Conservation (phyloP, 2,888 invertebrate genomes). For the Eulithis testata region DNA sequence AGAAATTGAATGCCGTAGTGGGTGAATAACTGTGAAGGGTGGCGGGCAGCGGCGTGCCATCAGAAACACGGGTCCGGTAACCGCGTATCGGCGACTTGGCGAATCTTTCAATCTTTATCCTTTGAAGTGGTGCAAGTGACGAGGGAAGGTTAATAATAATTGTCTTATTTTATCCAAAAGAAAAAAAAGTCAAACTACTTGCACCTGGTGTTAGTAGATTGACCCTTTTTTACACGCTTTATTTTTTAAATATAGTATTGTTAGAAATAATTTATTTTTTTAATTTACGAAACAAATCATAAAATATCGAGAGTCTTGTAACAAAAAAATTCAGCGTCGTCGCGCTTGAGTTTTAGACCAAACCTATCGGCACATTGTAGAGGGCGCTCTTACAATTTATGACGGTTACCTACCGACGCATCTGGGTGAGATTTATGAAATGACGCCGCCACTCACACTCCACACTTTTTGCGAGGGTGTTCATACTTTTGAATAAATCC, state of each 20-base stretch:
- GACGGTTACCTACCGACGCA: conserved; percentile 58
- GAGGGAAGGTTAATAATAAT: no score
- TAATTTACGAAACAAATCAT: no score
- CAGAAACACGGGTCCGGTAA: conserved; percentile 63
- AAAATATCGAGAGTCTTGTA: no score
- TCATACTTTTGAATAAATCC: no score
- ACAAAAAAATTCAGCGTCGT: neutral
- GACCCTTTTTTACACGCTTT: no score
- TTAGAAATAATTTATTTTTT: no score
- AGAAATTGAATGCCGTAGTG: conserved; percentile 10
- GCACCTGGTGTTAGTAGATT: no score
- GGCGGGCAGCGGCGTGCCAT: conserved; percentile 46
- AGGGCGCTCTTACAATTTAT: conserved; percentile 57
- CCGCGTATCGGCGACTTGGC: conserved; percentile 52
- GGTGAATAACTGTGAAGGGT: conserved; percentile 20
- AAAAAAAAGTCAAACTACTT: no score
- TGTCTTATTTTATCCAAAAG: no score
- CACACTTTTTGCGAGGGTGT: conserved; percentile 33
- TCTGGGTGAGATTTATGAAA: conserved; percentile 70
- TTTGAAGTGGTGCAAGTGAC: conserved; percentile 44
- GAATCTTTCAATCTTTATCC: conserved; percentile 71
- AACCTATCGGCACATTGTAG: conserved; percentile 30
- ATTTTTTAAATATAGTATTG: no score
- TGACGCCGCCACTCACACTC: conserved; percentile 41
- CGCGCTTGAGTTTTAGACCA: conserved; percentile 18